phyloP scores from a whole-genome alignment of 2,888 invertebrate genomes.

The Timandra comae region DNA sequence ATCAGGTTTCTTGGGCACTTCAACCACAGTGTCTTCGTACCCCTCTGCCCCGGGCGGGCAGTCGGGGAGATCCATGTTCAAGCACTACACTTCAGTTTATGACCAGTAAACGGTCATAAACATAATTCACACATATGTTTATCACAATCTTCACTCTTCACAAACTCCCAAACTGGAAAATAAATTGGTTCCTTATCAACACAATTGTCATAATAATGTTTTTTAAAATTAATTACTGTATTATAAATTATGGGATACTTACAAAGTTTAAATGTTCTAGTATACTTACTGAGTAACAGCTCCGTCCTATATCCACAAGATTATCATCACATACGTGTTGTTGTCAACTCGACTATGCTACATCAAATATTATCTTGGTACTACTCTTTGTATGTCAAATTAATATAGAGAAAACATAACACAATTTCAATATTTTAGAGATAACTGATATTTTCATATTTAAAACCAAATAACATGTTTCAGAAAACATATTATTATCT shows the following conservation, averaged over 20 bases:
- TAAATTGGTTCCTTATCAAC: constrained; percentile 35
- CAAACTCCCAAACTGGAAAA: constrained; percentile 43
- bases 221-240: too few relatives aligned
- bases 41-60: constrained; percentile 71
- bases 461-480: too few relatives aligned
- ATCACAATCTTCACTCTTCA: constrained; percentile 26
- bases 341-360: too few relatives aligned
- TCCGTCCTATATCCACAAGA: background rate
- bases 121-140: constrained; percentile 39
- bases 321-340: too few relatives aligned
- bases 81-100: constrained; percentile 69
- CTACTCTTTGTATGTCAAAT: too few relatives aligned
- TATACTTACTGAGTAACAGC: background rate
- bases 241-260: background rate
- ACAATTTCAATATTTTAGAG: too few relatives aligned
- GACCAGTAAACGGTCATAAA: constrained; percentile 55
- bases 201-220: constrained; percentile 8
- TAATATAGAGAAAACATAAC: too few relatives aligned
- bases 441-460: too few relatives aligned
- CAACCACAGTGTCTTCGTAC: constrained; percentile 61
- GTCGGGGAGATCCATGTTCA: constrained; percentile 69
- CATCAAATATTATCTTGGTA: too few relatives aligned
- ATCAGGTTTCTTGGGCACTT: constrained; percentile 51
- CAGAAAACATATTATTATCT: too few relatives aligned
- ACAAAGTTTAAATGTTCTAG: background rate